Evolutionary conservation across 2,113 vertebrate species (phyloP).

Genomic region (Oryzias celebensis): DNA sequence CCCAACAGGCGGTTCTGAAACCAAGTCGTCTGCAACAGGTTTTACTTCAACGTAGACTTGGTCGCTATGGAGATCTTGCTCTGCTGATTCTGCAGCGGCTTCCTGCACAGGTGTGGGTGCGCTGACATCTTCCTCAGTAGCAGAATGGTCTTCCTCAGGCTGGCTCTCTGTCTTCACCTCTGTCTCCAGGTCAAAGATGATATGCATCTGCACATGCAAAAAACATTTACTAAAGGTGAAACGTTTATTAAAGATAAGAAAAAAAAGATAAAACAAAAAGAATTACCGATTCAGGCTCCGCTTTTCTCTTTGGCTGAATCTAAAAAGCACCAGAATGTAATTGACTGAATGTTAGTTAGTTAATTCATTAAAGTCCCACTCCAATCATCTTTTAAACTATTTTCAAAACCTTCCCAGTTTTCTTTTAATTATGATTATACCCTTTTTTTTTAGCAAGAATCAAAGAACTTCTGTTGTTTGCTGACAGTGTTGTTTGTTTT

Average conservation of each 20-base stretch:
- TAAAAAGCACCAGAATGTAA: slow-evolving; percentile 12
- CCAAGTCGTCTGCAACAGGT: not conserved
- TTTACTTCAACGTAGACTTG: slow-evolving; percentile 14
- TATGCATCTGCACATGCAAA: slow-evolving; percentile 43
- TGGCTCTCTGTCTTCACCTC: slow-evolving; percentile 13
- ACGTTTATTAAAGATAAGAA: slow-evolving; percentile 11
- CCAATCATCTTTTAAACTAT: too few species aligned
- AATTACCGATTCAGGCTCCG: slow-evolving; percentile 38
- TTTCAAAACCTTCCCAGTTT: too few species aligned
- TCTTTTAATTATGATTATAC: too few species aligned
- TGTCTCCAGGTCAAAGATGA: slow-evolving; percentile 23
- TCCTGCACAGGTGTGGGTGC: not conserved
- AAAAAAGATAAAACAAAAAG: not conserved
- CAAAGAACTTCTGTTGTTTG: too few species aligned
- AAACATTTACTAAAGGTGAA: slow-evolving; percentile 27
- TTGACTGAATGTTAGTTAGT: not conserved
- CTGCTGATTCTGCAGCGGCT: slow-evolving; percentile 3
- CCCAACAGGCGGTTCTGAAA: slow-evolving; percentile 17
- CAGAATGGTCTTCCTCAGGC: slow-evolving; percentile 2
- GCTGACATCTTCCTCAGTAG: not conserved
- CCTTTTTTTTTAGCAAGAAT: too few species aligned
- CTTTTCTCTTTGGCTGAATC: slow-evolving; percentile 13
- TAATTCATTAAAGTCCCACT: too few species aligned
- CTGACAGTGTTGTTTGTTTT: too few species aligned
- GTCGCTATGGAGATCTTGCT: not conserved